Percentiles rank a stretch among this genome's conserved stretches.
phyloP scores from a whole-genome alignment of 2,797 vertebrate genomes.

The Siniperca undulata region DNA sequence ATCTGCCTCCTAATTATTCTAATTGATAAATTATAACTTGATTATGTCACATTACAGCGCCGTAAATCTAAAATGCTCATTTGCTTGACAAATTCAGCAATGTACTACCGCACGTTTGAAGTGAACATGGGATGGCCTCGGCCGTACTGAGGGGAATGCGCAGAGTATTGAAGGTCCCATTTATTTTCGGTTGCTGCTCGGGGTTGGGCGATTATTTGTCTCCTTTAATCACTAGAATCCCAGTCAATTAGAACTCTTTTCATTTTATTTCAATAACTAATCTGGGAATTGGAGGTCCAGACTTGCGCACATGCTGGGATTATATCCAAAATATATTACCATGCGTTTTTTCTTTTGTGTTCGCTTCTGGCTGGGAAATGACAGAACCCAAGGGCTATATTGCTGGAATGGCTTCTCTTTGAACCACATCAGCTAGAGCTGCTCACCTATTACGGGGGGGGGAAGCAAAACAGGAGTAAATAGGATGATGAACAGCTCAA shows the following conservation, averaged over 20 bases:
- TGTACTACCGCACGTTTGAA: constrained; percentile 59
- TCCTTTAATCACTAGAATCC: constrained; percentile 90
- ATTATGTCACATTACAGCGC: constrained; percentile 86
- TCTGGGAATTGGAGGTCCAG: constrained; percentile 84
- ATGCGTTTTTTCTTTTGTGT: constrained; percentile 46
- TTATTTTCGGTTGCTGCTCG: constrained; percentile 76
- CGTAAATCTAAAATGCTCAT: constrained; percentile 80
- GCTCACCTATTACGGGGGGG: not conserved
- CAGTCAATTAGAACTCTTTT: constrained; percentile 92
- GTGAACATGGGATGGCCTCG: constrained; percentile 66
- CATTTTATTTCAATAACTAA: constrained; percentile 90
- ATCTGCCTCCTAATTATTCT: constrained; percentile 87
- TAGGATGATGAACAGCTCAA: constrained; percentile 15
- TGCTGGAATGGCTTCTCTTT: constrained; percentile 35
- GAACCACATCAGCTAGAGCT: constrained; percentile 32
- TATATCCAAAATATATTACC: constrained; percentile 71
- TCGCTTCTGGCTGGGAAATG: constrained; percentile 53
- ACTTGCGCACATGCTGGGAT: constrained; percentile 79
- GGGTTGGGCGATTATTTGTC: constrained; percentile 88
- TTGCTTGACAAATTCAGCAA: constrained; percentile 76
- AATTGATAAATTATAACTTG: constrained; percentile 87
- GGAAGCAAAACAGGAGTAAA: constrained; percentile 25
- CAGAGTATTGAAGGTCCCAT: constrained; percentile 39
- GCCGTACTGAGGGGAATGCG: constrained; percentile 60
- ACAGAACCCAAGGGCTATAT: constrained; percentile 38